Base-by-base conservation (phyloP, 2,888 invertebrate genomes). In the Resseliella maxima region DNA sequence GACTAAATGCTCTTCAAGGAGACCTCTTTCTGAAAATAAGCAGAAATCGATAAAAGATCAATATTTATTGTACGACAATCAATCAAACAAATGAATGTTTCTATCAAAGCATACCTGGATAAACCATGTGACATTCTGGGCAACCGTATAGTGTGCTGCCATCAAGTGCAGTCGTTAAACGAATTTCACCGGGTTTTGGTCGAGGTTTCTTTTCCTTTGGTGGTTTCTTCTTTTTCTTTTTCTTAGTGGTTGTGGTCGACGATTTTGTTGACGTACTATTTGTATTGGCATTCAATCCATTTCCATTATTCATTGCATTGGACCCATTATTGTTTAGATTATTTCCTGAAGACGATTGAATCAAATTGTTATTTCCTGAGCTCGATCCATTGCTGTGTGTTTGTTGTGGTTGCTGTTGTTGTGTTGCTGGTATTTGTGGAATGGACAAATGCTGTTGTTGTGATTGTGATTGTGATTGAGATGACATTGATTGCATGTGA, bases 121-220 rank as follows among this genome's bases (percentile, higher is more conserved):
- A 96, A 38, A 96, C 96, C 94, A 96, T 96, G 90, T 97, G 96
- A 89, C 96, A 96, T 89, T 96, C 96, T 0, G 96, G 96, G 89
- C 96, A 96, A 90, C 96, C 96, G 89, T 95, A 96, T 12, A 96
- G 90, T 0, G 96, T 96, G 87, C 96, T 96, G 31, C 97, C 96
- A 89, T 97, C 96, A 21, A 94, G 90, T 12, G 96, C 96, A 1
- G 95, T 96, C 15, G 95, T 95, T 41, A 96, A 92, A 54, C 96
- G 93, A 88, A 96, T 96, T 91, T 96, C 96, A 0, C 96, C 96
- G 0, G 96, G 96, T 89, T 95, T 95, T 0, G 95, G 95, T 83
- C 95, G 92, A 0, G 95, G 95, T 88, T 96, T 96, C 89, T 95
- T 95, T 89, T 96, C 96, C 88, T 95, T 86, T 21, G 86, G 87